Evolutionary conservation across 1,140 invertebrate species (phyloP), one percentile per base, ranked within the genome.

Genomic region (Drosophila ohnishii): DNA sequence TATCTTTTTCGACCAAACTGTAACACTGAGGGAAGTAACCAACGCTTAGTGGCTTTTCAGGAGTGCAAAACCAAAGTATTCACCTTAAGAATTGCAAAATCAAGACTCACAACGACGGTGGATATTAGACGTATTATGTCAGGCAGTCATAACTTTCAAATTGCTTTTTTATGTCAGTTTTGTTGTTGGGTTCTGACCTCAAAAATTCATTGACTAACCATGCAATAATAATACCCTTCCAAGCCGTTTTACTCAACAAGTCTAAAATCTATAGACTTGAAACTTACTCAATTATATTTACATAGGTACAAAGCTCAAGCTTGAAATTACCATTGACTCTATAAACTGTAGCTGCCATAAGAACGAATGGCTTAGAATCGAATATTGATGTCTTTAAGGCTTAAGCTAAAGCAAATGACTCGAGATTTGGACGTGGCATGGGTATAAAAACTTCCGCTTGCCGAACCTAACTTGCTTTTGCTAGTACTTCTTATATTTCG

Each of bases 401-500:
- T 22, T 37, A 37, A 14, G 50, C 51, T 25, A 25, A n/a, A 35
- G 51, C 51, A 25, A 55, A 22, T 25, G 8, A 55, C 34, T 37
- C 13, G 8, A 55, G 34, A 37, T 10, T 37, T 37, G 51, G 51
- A 55, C 51, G n/a, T 14, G 51, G 34, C 34, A n/a, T 25, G 51
- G 51, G 19, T 37, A 37, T 37, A 25, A 25, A 55, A 37, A 10
- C 34, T 3, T 25, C 2, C 13, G 8, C 51, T 55, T n/a, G 19
- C 51, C 34, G 8, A 37, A 37, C 19, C 14, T 55, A 55, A 55
- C 4, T 40, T 61, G 22, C 9, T n/a, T 55, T 56, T 35, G 13
- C 51, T 55, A n/a, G 13, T 35, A 39, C 42, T 64, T 44, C 8
- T 55, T 30, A 25, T 45, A 34, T 35, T 47, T 61, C 44, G 37